Percentiles rank a stretch among this genome's conserved stretches.
Evolutionary conservation across 53 echinoderm and acorn worm species (phyloP).

Genomic region (Stichopus horrens): DNA sequence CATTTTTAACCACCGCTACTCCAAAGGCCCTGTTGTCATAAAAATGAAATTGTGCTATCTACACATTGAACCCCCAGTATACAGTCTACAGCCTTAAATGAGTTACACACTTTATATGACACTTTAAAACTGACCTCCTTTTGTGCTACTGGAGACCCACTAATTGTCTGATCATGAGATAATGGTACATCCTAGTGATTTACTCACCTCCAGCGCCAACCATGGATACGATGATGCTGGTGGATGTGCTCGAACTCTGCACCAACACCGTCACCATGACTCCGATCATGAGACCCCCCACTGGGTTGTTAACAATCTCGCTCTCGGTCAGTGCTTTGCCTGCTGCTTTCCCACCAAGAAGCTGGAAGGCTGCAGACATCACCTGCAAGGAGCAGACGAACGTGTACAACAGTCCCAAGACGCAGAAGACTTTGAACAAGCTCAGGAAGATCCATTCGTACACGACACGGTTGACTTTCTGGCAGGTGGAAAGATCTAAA

Average conservation of each 20-base stretch:
- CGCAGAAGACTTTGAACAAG: conserved; percentile 49
- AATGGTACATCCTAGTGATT: too few species aligned
- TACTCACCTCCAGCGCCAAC: conserved; percentile 76
- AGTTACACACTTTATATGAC: too few species aligned
- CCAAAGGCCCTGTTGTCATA: too few species aligned
- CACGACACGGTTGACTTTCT: conserved; percentile 17
- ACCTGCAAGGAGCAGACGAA: conserved; percentile 95
- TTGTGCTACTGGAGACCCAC: too few species aligned
- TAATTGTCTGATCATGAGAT: too few species aligned
- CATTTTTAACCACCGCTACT: too few species aligned
- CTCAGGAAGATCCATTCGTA: conserved; percentile 42
- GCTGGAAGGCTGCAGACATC: conserved; percentile 82
- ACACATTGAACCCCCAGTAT: too few species aligned
- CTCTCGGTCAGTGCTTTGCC: conserved; percentile 81
- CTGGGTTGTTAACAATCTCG: conserved; percentile 75
- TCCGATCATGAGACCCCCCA: conserved; percentile 93
- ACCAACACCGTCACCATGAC: conserved; percentile 91
- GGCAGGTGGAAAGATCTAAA: conserved; percentile 31
- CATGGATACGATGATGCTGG: conserved; percentile 93
- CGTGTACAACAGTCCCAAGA: conserved; percentile 77
- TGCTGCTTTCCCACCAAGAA: conserved; percentile 85
- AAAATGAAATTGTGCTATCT: too few species aligned
- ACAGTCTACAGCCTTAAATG: too few species aligned
- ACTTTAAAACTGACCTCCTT: too few species aligned
- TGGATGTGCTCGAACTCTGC: conserved; percentile 96